Conservation (phyloP, 2,113 vertebrate species). For the Apteryx mantelli region DNA sequence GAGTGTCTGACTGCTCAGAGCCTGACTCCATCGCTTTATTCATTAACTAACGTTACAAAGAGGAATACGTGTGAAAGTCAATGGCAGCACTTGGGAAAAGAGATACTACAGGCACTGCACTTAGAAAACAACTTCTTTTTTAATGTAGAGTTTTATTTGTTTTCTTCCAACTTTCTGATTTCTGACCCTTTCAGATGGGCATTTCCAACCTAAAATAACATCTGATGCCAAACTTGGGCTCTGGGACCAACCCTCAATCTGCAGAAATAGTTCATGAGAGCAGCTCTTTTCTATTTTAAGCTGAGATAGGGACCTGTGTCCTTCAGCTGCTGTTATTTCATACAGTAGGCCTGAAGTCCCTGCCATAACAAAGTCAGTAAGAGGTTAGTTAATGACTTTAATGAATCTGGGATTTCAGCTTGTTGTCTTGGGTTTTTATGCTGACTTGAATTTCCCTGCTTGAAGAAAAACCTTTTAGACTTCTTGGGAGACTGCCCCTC, state of each 20-base stretch:
- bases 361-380: background rate
- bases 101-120: no score
- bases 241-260: background rate
- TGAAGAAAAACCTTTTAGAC: background rate
- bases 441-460: background rate
- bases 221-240: background rate
- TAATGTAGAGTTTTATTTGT: background rate
- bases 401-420: background rate
- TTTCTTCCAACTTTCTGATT: background rate
- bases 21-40: background rate
- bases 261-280: background rate
- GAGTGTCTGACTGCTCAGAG: background rate
- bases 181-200: background rate
- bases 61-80: background rate
- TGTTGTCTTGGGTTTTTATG: background rate
- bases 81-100: background rate
- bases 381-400: background rate
- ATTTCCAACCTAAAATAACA: background rate
- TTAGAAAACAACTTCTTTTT: background rate
- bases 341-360: background rate
- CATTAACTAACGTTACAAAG: background rate
- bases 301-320: background rate
- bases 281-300: background rate
- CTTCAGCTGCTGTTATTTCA: background rate
- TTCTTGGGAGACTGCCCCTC: background rate